A percentile compares a stretch with the other conserved stretches of the same genome.
Conservation (phyloP, 2,888 invertebrate species). For the Gibbula magus region DNA sequence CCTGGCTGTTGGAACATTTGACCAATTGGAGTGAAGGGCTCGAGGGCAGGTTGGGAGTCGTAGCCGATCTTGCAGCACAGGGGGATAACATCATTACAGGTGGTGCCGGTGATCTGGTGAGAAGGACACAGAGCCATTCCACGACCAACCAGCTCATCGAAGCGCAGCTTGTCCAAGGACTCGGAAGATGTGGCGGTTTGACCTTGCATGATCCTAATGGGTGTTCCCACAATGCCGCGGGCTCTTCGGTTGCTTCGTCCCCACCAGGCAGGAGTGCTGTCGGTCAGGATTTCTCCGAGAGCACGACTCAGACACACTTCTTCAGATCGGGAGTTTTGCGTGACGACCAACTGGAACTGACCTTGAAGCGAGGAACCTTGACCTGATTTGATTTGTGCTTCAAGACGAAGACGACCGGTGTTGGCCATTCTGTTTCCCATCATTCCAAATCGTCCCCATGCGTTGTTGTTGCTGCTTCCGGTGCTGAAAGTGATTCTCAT, state of each 20-base stretch:
- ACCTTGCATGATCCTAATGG: constrained; percentile 4
- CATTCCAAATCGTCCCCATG: not conserved
- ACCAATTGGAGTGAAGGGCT: not conserved
- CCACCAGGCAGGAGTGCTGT: not conserved
- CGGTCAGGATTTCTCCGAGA: constrained; percentile 21
- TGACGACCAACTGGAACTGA: constrained; percentile 24
- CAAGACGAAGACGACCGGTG: not conserved
- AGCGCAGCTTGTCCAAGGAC: not conserved
- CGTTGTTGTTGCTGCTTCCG: not conserved
- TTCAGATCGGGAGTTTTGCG: constrained; percentile 15
- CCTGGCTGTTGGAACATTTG: no score
- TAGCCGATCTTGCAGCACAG: constrained; percentile 27
- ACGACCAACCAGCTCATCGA: constrained; percentile 11
- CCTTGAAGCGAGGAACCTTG: constrained; percentile 7
- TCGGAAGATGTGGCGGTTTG: constrained; percentile 12
- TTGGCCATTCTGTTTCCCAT: not conserved
- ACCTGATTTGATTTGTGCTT: not conserved
- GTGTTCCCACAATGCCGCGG: constrained; percentile 12
- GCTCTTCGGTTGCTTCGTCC: not conserved
- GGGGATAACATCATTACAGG: constrained; percentile 1
- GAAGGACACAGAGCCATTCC: constrained; percentile 22
- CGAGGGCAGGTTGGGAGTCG: not conserved
- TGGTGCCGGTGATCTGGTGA: not conserved
- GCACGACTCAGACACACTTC: constrained; percentile 17
- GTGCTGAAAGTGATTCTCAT: constrained; percentile 3